Evolutionary conservation across 2,888 invertebrate genomes (phyloP).

Genomic region (Drosophila peninsularis): DNA sequence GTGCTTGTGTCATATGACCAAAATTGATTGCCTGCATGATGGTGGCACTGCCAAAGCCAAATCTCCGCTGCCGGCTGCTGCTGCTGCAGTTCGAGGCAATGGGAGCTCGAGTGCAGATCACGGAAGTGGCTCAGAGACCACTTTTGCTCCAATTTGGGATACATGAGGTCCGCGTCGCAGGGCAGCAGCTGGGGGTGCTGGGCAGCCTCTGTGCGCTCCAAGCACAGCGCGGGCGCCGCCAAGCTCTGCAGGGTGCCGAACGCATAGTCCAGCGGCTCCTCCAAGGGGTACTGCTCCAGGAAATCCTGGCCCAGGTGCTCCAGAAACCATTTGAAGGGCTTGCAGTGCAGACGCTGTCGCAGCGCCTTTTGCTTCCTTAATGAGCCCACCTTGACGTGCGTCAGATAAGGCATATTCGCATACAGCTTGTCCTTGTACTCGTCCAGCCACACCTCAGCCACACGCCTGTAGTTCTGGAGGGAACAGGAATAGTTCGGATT

Average conservation of each 20-base stretch:
- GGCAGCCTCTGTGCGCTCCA: conserved; percentile 87
- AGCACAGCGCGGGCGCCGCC: conserved; percentile 88
- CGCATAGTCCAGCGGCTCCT: conserved; percentile 93
- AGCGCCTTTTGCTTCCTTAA: conserved; percentile 90
- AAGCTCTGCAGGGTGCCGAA: conserved; percentile 90
- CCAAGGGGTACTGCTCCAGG: conserved; percentile 93
- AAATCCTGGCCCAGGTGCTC: conserved; percentile 95
- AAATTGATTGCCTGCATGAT: conserved; percentile 95
- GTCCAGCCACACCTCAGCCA: conserved; percentile 99
- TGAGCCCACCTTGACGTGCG: conserved; percentile 91
- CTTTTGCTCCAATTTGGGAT: conserved; percentile 74
- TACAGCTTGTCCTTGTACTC: conserved; percentile 96
- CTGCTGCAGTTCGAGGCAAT: conserved; percentile 93
- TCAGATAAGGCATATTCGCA: conserved; percentile 89
- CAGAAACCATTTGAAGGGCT: conserved; percentile 97
- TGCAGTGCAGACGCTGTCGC: conserved; percentile 91
- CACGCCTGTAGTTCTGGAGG: conserved; percentile 92
- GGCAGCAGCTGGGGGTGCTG: conserved; percentile 52
- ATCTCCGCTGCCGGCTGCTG: conserved; percentile 89
- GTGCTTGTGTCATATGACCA: conserved; percentile 91
- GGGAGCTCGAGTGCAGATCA: conserved; percentile 85
- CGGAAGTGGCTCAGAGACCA: conserved; percentile 79
- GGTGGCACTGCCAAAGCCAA: conserved; percentile 94
- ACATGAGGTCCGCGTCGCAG: conserved; percentile 71
- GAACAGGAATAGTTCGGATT: neutral